phyloP scores from a whole-genome alignment of 2,113 vertebrate species.

The Passer domesticus region DNA sequence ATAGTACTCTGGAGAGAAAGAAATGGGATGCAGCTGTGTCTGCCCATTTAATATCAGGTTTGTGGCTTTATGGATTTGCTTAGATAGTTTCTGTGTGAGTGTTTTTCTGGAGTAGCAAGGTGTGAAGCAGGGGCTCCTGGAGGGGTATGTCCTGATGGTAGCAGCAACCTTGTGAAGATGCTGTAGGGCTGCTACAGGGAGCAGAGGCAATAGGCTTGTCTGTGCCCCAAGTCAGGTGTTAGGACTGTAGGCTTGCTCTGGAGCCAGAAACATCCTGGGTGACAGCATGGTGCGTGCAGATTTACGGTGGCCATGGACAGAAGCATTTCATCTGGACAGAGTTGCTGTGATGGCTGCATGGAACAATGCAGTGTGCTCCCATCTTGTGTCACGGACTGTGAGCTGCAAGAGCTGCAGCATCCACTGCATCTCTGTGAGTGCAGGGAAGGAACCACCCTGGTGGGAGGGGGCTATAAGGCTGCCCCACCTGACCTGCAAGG shows the following conservation, averaged over 20 bases:
- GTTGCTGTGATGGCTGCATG: background rate
- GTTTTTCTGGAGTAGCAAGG: background rate
- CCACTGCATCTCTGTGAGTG: background rate
- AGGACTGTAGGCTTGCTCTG: background rate
- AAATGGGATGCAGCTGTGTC: background rate
- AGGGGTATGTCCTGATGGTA: accelerated
- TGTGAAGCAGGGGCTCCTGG: background rate
- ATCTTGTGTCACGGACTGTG: accelerated
- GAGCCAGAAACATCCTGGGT: background rate
- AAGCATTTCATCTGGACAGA: background rate
- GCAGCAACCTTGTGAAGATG: background rate
- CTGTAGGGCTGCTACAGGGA: background rate
- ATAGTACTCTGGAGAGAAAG: background rate
- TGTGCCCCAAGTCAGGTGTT: background rate
- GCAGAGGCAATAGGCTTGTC: background rate
- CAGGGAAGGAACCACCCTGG: background rate
- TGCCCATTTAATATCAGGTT: background rate
- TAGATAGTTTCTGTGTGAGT: background rate
- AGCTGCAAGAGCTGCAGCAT: background rate
- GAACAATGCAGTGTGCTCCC: background rate
- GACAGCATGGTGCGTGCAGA: background rate
- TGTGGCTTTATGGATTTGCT: background rate
- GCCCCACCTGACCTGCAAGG: background rate
- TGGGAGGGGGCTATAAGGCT: background rate
- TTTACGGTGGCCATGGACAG: background rate